phyloP scores from a whole-genome alignment of 2,797 vertebrate genomes.

The Rhabdomys pumilio region DNA sequence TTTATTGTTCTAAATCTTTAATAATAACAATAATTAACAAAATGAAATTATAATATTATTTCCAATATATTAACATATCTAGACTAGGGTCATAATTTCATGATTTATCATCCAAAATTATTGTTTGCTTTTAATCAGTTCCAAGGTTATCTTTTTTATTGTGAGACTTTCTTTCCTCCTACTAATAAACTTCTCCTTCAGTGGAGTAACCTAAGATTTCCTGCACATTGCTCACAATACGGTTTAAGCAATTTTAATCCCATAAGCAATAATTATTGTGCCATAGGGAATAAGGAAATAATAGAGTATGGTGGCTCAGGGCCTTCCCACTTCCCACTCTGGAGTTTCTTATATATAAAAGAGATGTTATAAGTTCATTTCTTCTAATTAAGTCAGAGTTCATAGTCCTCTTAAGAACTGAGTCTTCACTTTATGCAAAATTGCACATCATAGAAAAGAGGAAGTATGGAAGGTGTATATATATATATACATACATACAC shows the following conservation, averaged over 20 bases:
- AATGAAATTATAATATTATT: constrained; percentile 34
- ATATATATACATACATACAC: too few relatives aligned
- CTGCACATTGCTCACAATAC: not conserved
- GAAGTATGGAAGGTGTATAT: not conserved
- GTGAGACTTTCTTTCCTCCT: constrained; percentile 37
- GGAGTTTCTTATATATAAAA: constrained; percentile 25
- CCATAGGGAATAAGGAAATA: constrained; percentile 49
- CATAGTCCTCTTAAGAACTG: constrained; percentile 19
- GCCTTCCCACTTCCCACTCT: constrained; percentile 24
- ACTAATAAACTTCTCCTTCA: constrained; percentile 40
- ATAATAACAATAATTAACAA: constrained; percentile 37
- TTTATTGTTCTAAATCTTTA: constrained; percentile 45
- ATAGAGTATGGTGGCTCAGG: not conserved
- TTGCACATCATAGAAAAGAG: constrained; percentile 18
- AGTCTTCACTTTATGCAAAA: constrained; percentile 43
- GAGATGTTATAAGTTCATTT: constrained; percentile 66
- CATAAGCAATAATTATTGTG: constrained; percentile 64
- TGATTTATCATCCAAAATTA: constrained; percentile 47
- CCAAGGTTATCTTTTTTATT: constrained; percentile 51
- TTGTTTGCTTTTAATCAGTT: constrained; percentile 62
- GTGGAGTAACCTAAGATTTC: constrained; percentile 43
- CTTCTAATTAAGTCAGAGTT: constrained; percentile 64
- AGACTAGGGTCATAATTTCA: not conserved
- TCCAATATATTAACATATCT: not conserved
- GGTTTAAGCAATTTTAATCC: constrained; percentile 64